phyloP scores from a whole-genome alignment of 2,113 vertebrate genomes.

The Poeciliopsis retropinna region DNA sequence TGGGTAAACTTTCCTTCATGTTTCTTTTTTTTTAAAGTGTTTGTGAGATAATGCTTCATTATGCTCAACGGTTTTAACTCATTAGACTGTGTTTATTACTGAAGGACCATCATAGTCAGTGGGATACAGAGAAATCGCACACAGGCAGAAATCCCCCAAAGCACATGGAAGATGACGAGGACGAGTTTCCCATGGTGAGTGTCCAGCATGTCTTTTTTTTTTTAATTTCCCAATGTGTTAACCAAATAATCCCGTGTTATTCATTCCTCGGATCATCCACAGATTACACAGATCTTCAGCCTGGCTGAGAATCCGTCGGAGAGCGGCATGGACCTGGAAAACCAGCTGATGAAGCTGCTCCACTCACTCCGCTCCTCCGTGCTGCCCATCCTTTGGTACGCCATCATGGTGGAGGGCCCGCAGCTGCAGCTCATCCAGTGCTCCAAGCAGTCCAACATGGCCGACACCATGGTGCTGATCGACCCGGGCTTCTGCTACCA shows the following conservation, averaged over 20 bases:
- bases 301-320: conserved; percentile 53
- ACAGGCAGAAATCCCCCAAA: background rate
- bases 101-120: conserved; percentile 41
- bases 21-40: background rate
- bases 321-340: conserved; percentile 40
- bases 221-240: background rate
- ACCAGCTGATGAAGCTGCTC: conserved; percentile 73
- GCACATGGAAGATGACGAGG: conserved; percentile 25
- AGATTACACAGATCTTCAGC: conserved; percentile 83
- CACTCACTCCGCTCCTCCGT: conserved; percentile 56
- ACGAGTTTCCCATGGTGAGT: conserved; percentile 64
- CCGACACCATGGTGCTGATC: conserved; percentile 77
- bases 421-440: conserved; percentile 82
- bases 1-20: background rate
- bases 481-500: conserved; percentile 76
- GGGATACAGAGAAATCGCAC: conserved; percentile 26
- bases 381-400: conserved; percentile 78
- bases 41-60: background rate
- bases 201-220: background rate
- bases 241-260: background rate
- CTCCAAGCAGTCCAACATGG: conserved; percentile 77
- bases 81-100: background rate
- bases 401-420: conserved; percentile 76
- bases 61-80: background rate
- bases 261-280: background rate